Evolutionary conservation across 1,140 invertebrate genomes (phyloP).

Genomic region (Centruroides sculpturatus): DNA sequence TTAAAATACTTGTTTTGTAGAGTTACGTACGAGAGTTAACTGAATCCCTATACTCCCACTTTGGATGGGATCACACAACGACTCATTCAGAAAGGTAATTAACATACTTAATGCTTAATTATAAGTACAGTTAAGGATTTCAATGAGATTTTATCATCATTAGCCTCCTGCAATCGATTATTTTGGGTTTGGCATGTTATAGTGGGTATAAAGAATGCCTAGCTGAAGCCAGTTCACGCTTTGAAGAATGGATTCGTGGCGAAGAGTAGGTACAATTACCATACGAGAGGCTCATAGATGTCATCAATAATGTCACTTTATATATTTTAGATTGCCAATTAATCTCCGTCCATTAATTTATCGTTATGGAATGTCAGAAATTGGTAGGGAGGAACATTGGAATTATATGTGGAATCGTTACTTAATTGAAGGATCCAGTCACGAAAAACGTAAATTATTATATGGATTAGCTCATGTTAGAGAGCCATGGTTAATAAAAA

Average conservation of each 20-base stretch:
- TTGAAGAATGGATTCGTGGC: conserved; percentile 27
- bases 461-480: conserved; percentile 41
- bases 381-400: conserved; percentile 47
- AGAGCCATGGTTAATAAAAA: conserved; percentile 45
- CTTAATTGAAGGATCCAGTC: conserved; percentile 52
- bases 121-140: too few species aligned
- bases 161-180: conserved; percentile 22
- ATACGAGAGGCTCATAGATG: not conserved
- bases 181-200: conserved; percentile 27
- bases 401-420: conserved; percentile 56
- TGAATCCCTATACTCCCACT: conserved; percentile 2
- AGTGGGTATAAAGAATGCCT: conserved; percentile 26
- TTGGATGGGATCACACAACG: conserved; percentile 5
- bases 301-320: not conserved
- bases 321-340: conserved; percentile 24
- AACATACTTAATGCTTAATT: too few species aligned
- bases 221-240: conserved; percentile 21
- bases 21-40: conserved; percentile 7
- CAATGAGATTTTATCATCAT: not conserved
- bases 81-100: conserved; percentile 10
- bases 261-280: conserved; percentile 18
- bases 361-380: conserved; percentile 37
- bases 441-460: conserved; percentile 57
- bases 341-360: conserved; percentile 46
- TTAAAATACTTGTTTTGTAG: conserved; percentile 1